A percentile compares a stretch with the other conserved stretches of the same genome.
Conservation (phyloP, 2,888 invertebrate species). For the Drosophila trichaetosa region DNA sequence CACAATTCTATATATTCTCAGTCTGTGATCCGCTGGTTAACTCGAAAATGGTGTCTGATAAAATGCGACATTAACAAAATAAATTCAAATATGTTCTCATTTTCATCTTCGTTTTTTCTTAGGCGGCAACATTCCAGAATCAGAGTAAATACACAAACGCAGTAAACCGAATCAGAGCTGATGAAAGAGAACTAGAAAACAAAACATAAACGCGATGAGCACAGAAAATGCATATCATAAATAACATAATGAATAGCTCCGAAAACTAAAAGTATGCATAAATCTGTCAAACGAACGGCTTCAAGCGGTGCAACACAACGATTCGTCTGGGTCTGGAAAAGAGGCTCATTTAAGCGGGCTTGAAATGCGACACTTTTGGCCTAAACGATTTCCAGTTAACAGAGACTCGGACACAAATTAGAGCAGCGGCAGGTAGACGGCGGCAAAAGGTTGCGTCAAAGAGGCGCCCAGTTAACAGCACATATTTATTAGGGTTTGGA, state of each 20-base stretch:
- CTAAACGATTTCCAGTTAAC: constrained; percentile 67
- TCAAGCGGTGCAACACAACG: constrained; percentile 49
- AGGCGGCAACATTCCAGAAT: constrained; percentile 43
- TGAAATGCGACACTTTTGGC: constrained; percentile 72
- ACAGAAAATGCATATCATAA: constrained; percentile 56
- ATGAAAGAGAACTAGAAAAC: constrained; percentile 6
- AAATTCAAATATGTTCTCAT: background rate
- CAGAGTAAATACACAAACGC: constrained; percentile 12
- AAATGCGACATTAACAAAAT: constrained; percentile 9
- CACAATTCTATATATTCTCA: background rate
- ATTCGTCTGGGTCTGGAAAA: constrained; percentile 13
- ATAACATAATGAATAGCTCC: constrained; percentile 39
- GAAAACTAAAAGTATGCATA: constrained; percentile 67
- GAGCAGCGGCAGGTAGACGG: constrained; percentile 64
- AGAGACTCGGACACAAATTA: constrained; percentile 51
- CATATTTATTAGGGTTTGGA: constrained; percentile 43
- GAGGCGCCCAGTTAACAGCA: constrained; percentile 37
- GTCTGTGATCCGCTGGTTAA: background rate
- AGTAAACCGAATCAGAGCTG: constrained; percentile 42
- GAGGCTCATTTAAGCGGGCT: constrained; percentile 31
- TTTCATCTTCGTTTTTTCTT: background rate
- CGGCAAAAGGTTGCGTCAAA: constrained; percentile 49
- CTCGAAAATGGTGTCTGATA: background rate
- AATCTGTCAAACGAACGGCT: constrained; percentile 64
- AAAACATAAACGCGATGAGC: constrained; percentile 39